Evolutionary conservation across 2,888 invertebrate genomes (phyloP).

Genomic region (Danaus chrysippus): DNA sequence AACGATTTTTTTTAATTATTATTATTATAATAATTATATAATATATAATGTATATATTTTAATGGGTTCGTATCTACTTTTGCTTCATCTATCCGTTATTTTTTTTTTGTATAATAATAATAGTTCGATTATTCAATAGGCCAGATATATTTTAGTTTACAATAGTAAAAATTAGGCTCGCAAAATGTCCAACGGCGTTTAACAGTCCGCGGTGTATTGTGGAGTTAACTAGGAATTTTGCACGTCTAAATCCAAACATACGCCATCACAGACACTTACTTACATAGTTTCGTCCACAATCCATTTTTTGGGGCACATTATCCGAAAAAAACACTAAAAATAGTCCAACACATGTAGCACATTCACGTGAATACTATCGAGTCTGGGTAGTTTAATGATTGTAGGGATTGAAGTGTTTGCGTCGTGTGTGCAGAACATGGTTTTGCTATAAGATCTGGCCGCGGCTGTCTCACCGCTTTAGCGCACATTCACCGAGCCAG

Average conservation of each 20-base stretch:
- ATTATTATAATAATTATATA: too few relatives aligned
- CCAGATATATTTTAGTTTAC: slow-evolving; percentile 59
- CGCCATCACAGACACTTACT: slow-evolving; percentile 41
- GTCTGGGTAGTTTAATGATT: slow-evolving; percentile 57
- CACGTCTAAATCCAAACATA: slow-evolving; percentile 37
- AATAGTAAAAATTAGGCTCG: slow-evolving; percentile 67
- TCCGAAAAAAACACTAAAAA: slow-evolving; percentile 20
- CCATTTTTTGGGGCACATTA: slow-evolving; percentile 25
- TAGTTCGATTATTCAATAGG: slow-evolving; percentile 71
- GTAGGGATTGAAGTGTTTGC: slow-evolving; percentile 63
- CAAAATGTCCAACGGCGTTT: slow-evolving; percentile 50
- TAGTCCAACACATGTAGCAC: slow-evolving; percentile 38
- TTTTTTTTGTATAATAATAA: slow-evolving; percentile 41
- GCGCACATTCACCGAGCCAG: slow-evolving; percentile 78
- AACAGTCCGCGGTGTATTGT: slow-evolving; percentile 49
- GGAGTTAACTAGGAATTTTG: slow-evolving; percentile 46
- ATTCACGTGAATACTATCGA: slow-evolving; percentile 70
- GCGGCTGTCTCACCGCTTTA: slow-evolving; percentile 65
- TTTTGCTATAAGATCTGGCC: slow-evolving; percentile 66
- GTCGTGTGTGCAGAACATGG: slow-evolving; percentile 65
- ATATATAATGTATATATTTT: slow-evolving; percentile 36
- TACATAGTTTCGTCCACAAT: slow-evolving; percentile 37
- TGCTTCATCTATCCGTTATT: slow-evolving; percentile 32
- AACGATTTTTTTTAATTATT: slow-evolving; percentile 67
- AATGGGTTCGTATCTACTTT: slow-evolving; percentile 43